Percentiles rank a stretch among this genome's conserved stretches.
Conservation (phyloP, 2,797 vertebrate genomes). For the Apogon talboti region DNA sequence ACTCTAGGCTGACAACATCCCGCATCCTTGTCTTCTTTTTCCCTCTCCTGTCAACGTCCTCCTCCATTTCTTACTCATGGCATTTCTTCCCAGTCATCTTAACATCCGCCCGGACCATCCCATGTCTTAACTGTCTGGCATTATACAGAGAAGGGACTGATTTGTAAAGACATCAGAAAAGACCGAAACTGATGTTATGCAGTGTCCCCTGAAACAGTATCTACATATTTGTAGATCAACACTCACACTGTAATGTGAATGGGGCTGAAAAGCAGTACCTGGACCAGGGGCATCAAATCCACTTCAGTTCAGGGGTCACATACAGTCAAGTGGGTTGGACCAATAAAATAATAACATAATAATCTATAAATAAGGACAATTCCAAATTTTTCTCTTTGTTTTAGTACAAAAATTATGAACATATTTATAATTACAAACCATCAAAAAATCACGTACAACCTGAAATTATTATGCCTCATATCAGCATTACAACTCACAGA, state of each 20-base stretch:
- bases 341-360: no score
- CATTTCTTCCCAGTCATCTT: no score
- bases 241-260: constrained; percentile 17
- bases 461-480: no score
- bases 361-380: no score
- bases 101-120: background rate
- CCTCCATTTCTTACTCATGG: constrained; percentile 43
- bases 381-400: no score
- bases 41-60: constrained; percentile 40
- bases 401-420: no score
- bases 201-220: constrained; percentile 23
- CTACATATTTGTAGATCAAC: constrained; percentile 2
- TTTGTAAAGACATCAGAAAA: constrained; percentile 12
- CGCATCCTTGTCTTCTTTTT: constrained; percentile 50
- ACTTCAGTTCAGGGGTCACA: no score
- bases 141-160: constrained; percentile 10
- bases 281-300: background rate
- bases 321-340: no score
- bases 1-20: constrained; percentile 54
- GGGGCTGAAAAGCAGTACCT: constrained; percentile 40
- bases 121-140: constrained; percentile 16
- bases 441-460: no score
- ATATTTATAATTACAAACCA: no score
- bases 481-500: no score
- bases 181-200: background rate